Evolutionary conservation across 2,888 invertebrate genomes (phyloP), one percentile per base, ranked within the genome.

Genomic region (Aspidiotus rigidus): DNA sequence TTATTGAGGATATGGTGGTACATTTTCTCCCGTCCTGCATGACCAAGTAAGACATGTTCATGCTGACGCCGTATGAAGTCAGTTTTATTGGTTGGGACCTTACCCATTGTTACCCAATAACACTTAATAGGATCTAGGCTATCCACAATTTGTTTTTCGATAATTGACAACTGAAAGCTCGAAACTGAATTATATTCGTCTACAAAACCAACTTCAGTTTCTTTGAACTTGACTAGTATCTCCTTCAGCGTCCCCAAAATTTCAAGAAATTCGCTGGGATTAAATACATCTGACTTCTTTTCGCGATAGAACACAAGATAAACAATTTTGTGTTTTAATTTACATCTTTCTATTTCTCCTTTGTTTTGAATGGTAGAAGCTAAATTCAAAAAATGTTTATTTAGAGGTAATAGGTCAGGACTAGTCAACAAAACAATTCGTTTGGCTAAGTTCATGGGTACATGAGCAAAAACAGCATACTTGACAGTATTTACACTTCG

Each of bases 21-120:
- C 56, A 56, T 56, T 56, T 56, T 56, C 10, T 56, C 56, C 8
- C 9, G 7, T 10, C 56, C 56, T 10, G 56, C 56, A n/a, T 56
- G 56, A n/a, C 10, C 56, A 13, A 56, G 9, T 10, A n/a, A 15
- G 15, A n/a, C 8, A 15, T 10, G 15, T 10, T 56, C 15, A 15
- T 56, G 56, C 7, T 10, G 9, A 13, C 15, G 8, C 15, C 15
- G 8, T 10, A 56, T n/a, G 16, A n/a, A 56, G 15, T 8, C 8
- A 10, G 15, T 8, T 56, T 56, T 56, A 15, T 56, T 15, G n/a
- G 9, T 8, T 10, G 56, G 56, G 8, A 56, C 15, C 15, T 56
- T 56, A n/a, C 15, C 15, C 7, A n/a, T 13, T n/a, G 11, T 10
- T n/a, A 56, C 15, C 56, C 56, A 56, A n/a, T 8, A 56, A 7